Evolutionary conservation across 2,888 invertebrate species (phyloP), one percentile per base, ranked within the genome.

Genomic region (Minunthozetes semirufus): DNA sequence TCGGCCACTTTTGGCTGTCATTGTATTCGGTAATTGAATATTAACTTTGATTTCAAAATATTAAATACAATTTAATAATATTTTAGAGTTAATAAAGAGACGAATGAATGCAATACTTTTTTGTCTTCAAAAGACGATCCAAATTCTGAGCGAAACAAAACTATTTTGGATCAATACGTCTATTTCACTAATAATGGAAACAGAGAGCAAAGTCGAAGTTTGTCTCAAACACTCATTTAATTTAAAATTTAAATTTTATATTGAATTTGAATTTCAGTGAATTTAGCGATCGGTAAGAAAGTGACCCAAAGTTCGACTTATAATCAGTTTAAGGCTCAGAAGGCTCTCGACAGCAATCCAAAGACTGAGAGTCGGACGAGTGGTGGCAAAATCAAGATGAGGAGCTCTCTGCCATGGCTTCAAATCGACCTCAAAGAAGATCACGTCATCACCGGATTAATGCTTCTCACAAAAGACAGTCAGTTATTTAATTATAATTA

Each of bases 241-340:
- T 68, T 38, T 13, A n/a, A 17, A 46, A 46, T 42, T 38, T 63
- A 11, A 6, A 42, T 46, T 68, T 22, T 3, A 22, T 5, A 22
- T 68, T 46, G 3, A n/a, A n/a, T 13, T 68, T 19, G n/a, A 42
- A 33, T 68, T 38, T 0, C 46, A 77, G 78, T 76, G 25, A 78
- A 77, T 42, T 50, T 77, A 2, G 79, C 79, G 17, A 48, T 78
- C 38, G 76, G 75, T 8, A 78, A 78, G 48, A 77, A 77, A 4
- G 77, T 78, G 4, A 75, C 77, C 50, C 79, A 79, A 74, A 79
- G 79, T 38, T 79, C 79, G n/a, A 77, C 77, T 6, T 79, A 78
- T 73, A 76, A 77, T 13, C 59, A 77, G 25, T 79, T 77, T 29
- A 76, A 78, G n/a, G 78, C 79, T 6, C 77, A 78, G 72, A 73